Conservation (phyloP, 2,113 vertebrate species). For the Entomyzon cyanotis region DNA sequence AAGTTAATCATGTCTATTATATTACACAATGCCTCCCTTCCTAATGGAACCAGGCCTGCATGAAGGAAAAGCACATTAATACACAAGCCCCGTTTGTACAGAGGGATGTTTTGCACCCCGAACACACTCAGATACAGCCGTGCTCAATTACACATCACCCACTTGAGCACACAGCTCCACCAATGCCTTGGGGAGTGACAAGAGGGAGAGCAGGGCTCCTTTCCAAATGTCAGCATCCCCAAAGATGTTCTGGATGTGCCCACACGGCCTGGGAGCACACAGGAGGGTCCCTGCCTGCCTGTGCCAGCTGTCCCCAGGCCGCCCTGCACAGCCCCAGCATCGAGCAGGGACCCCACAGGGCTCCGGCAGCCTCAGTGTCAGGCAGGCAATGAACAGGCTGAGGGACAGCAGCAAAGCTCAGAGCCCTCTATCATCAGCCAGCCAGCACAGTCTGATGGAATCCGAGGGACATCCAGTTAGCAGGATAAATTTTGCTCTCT, state of each 20-base stretch:
- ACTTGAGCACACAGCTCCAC: not conserved
- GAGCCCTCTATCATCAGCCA: not conserved
- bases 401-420: not conserved
- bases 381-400: not conserved
- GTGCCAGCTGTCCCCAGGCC: not conserved
- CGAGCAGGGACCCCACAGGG: fast-evolving
- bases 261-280: not conserved
- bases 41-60: conserved; percentile 57
- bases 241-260: not conserved
- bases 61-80: conserved; percentile 49
- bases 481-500: conserved; percentile 35
- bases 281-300: not conserved
- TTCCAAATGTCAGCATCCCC: not conserved
- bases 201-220: not conserved
- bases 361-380: not conserved
- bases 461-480: not conserved
- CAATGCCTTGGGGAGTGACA: not conserved
- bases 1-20: conserved; percentile 64
- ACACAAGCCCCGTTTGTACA: not conserved
- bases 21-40: conserved; percentile 47
- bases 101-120: not conserved
- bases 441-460: not conserved
- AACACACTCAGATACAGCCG: not conserved
- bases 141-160: conserved; percentile 23
- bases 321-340: fast-evolving